Evolutionary conservation across 1,140 invertebrate genomes (phyloP).

Genomic region (Drosophila novamexicana): DNA sequence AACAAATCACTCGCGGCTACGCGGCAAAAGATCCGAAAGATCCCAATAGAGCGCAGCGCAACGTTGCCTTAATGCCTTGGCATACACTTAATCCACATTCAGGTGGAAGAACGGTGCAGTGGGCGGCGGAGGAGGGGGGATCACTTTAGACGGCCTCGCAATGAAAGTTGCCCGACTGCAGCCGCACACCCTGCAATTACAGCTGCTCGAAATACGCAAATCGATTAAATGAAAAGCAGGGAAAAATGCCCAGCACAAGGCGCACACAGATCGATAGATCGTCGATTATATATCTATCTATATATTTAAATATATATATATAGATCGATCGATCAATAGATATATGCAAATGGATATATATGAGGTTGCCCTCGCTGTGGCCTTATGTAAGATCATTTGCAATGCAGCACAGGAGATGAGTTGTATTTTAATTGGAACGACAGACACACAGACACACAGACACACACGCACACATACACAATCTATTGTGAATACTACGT

Average conservation of each 20-base stretch:
- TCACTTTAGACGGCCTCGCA: constrained; percentile 37
- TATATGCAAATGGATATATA: background rate
- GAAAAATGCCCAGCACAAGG: background rate
- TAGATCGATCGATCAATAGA: constrained; percentile 1
- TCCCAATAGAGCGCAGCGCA: constrained; percentile 5
- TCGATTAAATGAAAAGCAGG: constrained; percentile 67
- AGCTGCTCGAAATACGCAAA: constrained; percentile 79
- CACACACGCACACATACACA: background rate
- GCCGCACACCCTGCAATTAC: constrained; percentile 54
- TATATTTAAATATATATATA: constrained; percentile 1
- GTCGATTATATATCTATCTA: background rate
- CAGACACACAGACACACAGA: constrained; percentile 22
- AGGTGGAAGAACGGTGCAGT: constrained; percentile 14
- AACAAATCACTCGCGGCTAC: constrained; percentile 79
- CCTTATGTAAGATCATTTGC: constrained; percentile 62
- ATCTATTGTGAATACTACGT: constrained; percentile 5
- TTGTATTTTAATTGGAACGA: constrained; percentile 76
- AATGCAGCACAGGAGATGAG: constrained; percentile 78
- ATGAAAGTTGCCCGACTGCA: constrained; percentile 67
- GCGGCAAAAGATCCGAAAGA: constrained; percentile 46
- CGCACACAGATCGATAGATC: background rate
- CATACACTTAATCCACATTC: constrained; percentile 82
- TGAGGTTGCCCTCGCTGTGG: constrained; percentile 8
- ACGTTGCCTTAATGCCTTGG: constrained; percentile 60
- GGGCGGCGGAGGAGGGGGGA: background rate